A percentile compares a stretch with the other conserved stretches of the same genome.
Conservation (phyloP, 2,113 vertebrate genomes). For the Asarcornis scutulata region DNA sequence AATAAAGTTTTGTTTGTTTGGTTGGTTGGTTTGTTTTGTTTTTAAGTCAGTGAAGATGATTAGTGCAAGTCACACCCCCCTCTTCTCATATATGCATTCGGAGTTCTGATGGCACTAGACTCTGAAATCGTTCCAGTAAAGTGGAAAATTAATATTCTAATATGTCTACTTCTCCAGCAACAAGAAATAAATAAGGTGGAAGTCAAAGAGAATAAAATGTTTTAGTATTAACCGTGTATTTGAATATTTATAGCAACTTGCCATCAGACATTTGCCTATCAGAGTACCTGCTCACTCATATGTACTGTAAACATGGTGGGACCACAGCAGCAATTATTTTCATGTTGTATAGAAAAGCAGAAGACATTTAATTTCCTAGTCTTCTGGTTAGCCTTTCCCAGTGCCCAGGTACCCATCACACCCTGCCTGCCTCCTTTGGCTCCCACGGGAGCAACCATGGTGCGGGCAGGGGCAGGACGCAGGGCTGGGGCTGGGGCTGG, state of each 20-base stretch:
- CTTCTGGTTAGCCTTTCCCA: background rate
- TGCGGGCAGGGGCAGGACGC: accelerated
- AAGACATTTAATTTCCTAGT: background rate
- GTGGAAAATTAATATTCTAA: conserved; percentile 89
- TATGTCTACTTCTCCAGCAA: conserved; percentile 76
- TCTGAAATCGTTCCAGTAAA: conserved; percentile 85
- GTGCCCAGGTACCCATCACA: background rate
- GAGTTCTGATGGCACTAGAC: conserved; percentile 72
- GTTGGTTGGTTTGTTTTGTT: background rate
- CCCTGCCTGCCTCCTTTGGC: background rate
- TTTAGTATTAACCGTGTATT: conserved; percentile 51
- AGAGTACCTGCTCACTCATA: background rate
- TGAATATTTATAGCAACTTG: conserved; percentile 73
- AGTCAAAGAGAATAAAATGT: conserved; percentile 66
- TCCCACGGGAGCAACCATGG: accelerated
- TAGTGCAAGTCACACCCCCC: conserved; percentile 66
- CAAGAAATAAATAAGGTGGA: conserved; percentile 73
- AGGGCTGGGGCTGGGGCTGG: accelerated
- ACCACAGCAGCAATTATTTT: conserved; percentile 12
- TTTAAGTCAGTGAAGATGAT: conserved; percentile 60
- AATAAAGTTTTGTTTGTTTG: conserved; percentile 40
- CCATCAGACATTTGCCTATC: conserved; percentile 24
- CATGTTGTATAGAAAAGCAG: background rate
- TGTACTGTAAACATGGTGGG: background rate
- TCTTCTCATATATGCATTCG: conserved; percentile 71